A percentile compares a stretch with the other conserved stretches of the same genome.
Conservation (phyloP, 2,113 vertebrate species). For the Mormyrus lacerda region DNA sequence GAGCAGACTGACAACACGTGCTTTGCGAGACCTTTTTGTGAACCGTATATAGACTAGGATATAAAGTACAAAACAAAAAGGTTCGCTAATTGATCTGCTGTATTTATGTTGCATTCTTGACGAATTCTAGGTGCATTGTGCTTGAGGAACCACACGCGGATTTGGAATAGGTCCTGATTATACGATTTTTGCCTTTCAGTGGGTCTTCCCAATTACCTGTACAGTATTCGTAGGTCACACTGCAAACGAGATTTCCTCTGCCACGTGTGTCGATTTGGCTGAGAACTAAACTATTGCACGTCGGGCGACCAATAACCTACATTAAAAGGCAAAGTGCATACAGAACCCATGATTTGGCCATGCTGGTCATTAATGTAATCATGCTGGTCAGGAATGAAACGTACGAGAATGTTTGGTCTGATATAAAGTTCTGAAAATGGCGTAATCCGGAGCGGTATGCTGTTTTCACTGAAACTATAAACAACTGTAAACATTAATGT, state of each 20-base stretch:
- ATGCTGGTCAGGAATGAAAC: not conserved
- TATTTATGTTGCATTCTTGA: not conserved
- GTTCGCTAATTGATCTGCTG: not conserved
- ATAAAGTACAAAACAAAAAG: not conserved
- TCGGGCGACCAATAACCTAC: not conserved
- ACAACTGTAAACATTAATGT: not conserved
- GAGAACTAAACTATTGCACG: not conserved
- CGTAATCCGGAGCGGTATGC: not conserved
- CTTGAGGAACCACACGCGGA: not conserved
- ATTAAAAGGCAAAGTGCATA: not conserved
- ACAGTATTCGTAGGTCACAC: not conserved
- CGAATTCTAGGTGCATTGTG: not conserved
- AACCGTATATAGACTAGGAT: not conserved
- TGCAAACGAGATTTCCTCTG: not conserved
- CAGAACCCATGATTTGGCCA: not conserved
- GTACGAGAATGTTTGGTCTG: not conserved
- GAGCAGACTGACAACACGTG: constrained; percentile 14
- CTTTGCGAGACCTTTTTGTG: not conserved
- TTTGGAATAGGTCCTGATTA: not conserved
- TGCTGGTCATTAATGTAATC: not conserved
- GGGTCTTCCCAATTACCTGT: not conserved
- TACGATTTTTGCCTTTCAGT: not conserved
- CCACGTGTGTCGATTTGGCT: not conserved
- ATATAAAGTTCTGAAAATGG: not conserved
- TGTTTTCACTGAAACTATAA: not conserved